Conservation (phyloP, 2,797 vertebrate species). For the Pitangus sulphuratus region DNA sequence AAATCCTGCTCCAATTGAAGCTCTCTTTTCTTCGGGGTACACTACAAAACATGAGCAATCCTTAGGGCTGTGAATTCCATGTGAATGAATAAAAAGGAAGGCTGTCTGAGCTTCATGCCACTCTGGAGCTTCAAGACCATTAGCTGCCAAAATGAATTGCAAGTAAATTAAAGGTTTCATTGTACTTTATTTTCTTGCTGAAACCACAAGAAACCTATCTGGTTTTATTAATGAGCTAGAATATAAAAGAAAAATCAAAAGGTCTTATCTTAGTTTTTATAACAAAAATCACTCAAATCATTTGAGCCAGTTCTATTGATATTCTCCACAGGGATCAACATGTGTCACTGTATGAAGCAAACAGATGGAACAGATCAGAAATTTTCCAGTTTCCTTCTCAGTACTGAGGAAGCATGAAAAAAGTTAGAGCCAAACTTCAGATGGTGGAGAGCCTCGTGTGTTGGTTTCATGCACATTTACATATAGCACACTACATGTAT, state of each 20-base stretch:
- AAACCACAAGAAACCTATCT: neutral
- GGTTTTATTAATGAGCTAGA: neutral
- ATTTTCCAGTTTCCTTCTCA: conserved; percentile 57
- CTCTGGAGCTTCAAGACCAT: conserved; percentile 7
- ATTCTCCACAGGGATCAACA: neutral
- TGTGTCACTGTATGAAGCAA: neutral
- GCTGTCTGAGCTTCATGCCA: neutral
- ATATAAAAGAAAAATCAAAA: conserved; percentile 38
- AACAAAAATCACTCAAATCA: neutral
- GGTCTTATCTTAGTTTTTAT: conserved; percentile 8
- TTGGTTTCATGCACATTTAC: neutral
- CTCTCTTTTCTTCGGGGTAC: neutral
- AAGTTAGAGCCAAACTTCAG: neutral
- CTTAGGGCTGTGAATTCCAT: conserved; percentile 3
- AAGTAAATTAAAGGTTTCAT: conserved; percentile 41
- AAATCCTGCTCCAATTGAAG: neutral
- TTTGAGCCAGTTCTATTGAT: conserved; percentile 33
- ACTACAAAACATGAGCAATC: neutral
- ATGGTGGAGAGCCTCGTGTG: neutral
- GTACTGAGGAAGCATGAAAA: conserved; percentile 13
- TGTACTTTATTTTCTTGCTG: conserved; percentile 38
- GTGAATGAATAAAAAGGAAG: conserved; percentile 40
- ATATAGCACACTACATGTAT: neutral
- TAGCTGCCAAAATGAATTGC: conserved; percentile 22
- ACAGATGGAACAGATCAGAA: conserved; percentile 56